phyloP scores from a whole-genome alignment of 1,140 invertebrate species.

The Papilio xuthus region DNA sequence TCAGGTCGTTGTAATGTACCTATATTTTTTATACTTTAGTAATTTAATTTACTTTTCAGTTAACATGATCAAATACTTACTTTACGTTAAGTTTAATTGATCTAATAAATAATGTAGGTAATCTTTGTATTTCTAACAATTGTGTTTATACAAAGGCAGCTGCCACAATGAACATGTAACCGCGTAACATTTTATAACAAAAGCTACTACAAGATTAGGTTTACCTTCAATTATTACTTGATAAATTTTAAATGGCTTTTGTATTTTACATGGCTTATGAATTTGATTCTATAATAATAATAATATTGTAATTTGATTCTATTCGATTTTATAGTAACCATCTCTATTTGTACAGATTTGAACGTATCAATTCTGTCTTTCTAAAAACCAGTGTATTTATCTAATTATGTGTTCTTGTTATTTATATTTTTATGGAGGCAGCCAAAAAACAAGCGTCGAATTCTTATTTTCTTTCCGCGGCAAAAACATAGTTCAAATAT shows the following conservation, averaged over 20 bases:
- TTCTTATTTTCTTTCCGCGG: neutral
- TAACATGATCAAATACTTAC: neutral
- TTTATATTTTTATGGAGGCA: neutral
- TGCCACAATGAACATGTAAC: neutral
- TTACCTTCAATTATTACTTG: neutral
- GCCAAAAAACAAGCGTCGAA: neutral
- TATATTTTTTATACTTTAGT: too few relatives aligned
- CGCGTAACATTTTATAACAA: neutral
- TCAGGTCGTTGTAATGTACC: neutral
- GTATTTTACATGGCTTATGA: neutral
- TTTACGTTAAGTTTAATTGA: neutral
- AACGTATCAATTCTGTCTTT: neutral
- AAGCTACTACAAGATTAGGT: neutral
- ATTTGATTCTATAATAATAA: too few relatives aligned
- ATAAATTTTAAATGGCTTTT: neutral
- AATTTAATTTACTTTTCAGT: too few relatives aligned
- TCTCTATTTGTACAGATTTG: neutral
- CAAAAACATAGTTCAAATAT: conserved; percentile 11
- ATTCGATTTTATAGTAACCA: too few relatives aligned
- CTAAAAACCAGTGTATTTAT: neutral
- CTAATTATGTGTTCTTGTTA: neutral
- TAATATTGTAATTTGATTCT: too few relatives aligned
- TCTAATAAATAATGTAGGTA: neutral
- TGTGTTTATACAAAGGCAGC: neutral
- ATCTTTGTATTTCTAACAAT: neutral